A percentile compares a stretch with the other conserved stretches of the same genome.
These are phyloP conservation scores for Holacanthus passer DNA, from an alignment of 2,113 vertebrate genomes.

Conservation along the genomic window DNA sequence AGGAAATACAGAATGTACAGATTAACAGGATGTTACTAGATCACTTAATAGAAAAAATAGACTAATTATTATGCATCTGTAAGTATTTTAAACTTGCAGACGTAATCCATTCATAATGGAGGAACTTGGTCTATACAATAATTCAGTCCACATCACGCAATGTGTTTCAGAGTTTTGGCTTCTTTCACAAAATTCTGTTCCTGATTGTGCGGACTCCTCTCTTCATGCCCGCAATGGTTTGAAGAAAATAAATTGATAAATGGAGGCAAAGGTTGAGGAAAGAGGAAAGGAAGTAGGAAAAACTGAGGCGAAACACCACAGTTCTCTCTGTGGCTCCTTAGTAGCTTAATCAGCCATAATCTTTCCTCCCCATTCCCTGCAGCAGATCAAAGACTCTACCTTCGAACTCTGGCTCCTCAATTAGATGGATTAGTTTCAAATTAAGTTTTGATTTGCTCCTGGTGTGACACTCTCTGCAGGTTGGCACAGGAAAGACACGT, in stretches of 20 bases:
- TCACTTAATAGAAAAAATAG: no score
- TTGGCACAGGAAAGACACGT: conserved; percentile 45
- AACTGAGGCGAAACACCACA: conserved; percentile 10
- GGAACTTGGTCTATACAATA: no score
- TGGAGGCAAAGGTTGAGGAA: background rate
- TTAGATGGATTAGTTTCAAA: conserved; percentile 81
- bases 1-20: no score
- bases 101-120: no score
- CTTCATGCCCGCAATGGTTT: background rate
- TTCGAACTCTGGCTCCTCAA: conserved; percentile 68
- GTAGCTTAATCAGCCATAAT: conserved; percentile 73
- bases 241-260: background rate
- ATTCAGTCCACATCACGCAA: background rate
- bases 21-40: no score
- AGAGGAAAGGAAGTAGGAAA: background rate
- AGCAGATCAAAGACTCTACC: conserved; percentile 76
- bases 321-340: conserved; percentile 55
- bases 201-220: background rate
- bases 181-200: background rate
- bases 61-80: no score
- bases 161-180: background rate
- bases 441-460: conserved; percentile 76
- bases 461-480: conserved; percentile 55
- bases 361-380: conserved; percentile 39
- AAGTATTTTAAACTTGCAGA: no score